Evolutionary conservation across 2,113 vertebrate genomes (phyloP).

Genomic region (Pseudorhombus dupliciocellatus): DNA sequence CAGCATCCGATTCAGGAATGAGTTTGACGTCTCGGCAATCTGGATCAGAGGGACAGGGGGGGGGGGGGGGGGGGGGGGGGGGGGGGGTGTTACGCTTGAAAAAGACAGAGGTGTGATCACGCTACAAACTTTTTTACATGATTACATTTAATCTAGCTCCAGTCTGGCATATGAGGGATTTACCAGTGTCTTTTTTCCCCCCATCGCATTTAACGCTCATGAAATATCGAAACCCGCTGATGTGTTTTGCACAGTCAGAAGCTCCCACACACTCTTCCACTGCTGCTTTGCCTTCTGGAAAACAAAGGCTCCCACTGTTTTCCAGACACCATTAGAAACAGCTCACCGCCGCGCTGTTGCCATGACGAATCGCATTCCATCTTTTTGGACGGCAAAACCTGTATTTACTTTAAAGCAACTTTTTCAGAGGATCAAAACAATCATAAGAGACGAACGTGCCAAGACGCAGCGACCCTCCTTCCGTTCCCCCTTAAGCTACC

Average conservation of each 20-base stretch:
- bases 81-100: neutral
- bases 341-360: constrained; percentile 19
- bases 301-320: constrained; percentile 47
- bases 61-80: constrained; percentile 5
- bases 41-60: constrained; percentile 62
- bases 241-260: constrained; percentile 40
- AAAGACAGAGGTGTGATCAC: neutral
- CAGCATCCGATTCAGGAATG: constrained; percentile 98
- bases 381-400: constrained; percentile 12
- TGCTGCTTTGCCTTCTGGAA: constrained; percentile 45
- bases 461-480: neutral
- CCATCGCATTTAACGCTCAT: constrained; percentile 28
- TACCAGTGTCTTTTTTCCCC: constrained; percentile 35
- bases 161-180: constrained; percentile 11
- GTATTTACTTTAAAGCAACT: constrained; percentile 1
- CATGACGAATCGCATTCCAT: constrained; percentile 13
- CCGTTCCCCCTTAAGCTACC: neutral
- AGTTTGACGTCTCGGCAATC: constrained; percentile 97
- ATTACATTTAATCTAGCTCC: neutral
- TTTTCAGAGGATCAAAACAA: neutral
- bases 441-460: neutral
- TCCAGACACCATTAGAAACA: constrained; percentile 33
- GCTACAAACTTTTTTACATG: too few relatives aligned
- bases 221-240: constrained; percentile 31
- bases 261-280: neutral